Conservation (phyloP, 2,888 invertebrate genomes). For the Aleiodes testaceus region DNA sequence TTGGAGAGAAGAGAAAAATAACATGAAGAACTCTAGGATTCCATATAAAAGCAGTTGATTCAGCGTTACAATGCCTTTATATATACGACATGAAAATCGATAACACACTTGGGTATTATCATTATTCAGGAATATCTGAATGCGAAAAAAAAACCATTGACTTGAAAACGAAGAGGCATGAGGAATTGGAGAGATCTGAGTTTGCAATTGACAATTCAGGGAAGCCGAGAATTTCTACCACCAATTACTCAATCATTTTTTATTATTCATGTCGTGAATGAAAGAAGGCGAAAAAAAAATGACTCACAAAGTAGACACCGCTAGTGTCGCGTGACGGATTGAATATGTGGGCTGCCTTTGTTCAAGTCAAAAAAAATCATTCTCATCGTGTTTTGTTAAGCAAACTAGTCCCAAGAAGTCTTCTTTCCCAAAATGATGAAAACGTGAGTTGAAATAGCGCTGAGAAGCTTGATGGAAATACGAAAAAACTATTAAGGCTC, state of each 20-base stretch:
- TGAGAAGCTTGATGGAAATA: too few species aligned
- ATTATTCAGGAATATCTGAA: constrained; percentile 14
- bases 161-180: not conserved
- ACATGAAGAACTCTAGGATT: not conserved
- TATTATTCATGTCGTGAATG: constrained; percentile 28
- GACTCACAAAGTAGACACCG: constrained; percentile 32
- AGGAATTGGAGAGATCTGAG: constrained; percentile 1
- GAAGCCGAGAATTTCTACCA: constrained; percentile 22
- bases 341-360: constrained; percentile 27
- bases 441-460: not conserved
- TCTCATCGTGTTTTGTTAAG: constrained; percentile 19
- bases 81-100: constrained; percentile 7
- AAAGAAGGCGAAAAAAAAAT: constrained; percentile 1
- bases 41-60: constrained; percentile 18
- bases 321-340: constrained; percentile 25
- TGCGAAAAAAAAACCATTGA: not conserved
- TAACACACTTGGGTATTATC: constrained; percentile 26
- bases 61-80: constrained; percentile 4
- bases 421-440: not conserved
- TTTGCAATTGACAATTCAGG: constrained; percentile 8
- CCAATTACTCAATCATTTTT: constrained; percentile 31
- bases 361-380: not conserved
- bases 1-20: not conserved
- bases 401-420: constrained; percentile 15
- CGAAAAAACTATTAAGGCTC: too few species aligned